These are phyloP conservation scores for Troides oblongomaculatus DNA, from an alignment of 2,888 invertebrate species.

Conservation along the genomic window DNA sequence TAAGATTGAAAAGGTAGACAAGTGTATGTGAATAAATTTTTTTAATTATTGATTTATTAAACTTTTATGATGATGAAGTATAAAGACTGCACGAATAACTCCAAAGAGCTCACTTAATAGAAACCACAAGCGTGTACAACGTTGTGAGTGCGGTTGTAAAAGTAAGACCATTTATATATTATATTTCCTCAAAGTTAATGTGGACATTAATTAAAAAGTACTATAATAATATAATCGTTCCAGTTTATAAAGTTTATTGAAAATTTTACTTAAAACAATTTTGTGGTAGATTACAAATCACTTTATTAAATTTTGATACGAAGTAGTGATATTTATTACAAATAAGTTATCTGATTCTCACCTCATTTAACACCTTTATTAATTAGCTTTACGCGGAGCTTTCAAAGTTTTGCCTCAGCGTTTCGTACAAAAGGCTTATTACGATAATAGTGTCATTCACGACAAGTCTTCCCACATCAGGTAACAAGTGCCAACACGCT, in stretches of 20 bases:
- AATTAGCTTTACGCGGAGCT: constrained; percentile 83
- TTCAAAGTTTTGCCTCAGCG: constrained; percentile 84
- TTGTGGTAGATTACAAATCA: too few species aligned
- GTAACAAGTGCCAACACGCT: constrained; percentile 88
- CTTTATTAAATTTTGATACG: not conserved
- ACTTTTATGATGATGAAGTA: not conserved
- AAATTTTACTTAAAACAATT: too few species aligned
- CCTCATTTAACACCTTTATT: constrained; percentile 86
- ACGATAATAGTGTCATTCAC: constrained; percentile 89
- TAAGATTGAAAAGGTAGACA: too few species aligned
- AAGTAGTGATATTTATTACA: not conserved
- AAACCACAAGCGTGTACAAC: not conserved
- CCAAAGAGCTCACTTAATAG: not conserved
- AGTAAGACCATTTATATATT: not conserved
- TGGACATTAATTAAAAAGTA: not conserved
- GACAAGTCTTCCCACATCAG: constrained; percentile 82
- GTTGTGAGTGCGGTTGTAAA: not conserved
- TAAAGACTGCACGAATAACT: not conserved
- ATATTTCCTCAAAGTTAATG: not conserved
- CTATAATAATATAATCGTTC: not conserved
- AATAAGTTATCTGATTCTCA: constrained; percentile 41
- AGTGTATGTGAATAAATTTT: not conserved
- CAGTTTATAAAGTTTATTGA: too few species aligned
- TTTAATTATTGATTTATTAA: too few species aligned
- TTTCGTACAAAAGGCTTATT: constrained; percentile 83